These are phyloP conservation scores for Pristis pectinata DNA, from an alignment of 2,797 vertebrate species.

Conservation along the genomic window DNA sequence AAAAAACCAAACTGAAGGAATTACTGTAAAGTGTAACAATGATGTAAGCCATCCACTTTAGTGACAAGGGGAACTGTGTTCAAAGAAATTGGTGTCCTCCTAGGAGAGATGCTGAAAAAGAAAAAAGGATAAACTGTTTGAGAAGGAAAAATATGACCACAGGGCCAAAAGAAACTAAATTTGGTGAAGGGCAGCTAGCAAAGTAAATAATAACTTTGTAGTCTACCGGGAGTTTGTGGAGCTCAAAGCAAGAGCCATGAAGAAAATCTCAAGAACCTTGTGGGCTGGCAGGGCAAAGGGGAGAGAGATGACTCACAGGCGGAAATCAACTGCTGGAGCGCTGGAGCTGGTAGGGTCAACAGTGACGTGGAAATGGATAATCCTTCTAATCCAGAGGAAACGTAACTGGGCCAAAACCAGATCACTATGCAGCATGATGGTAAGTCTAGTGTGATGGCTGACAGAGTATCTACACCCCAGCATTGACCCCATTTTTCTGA, in stretches of 20 bases:
- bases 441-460: neutral
- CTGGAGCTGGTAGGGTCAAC: slow-evolving; percentile 3
- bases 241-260: neutral
- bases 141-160: neutral
- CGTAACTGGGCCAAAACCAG: neutral
- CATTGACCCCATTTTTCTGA: neutral
- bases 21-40: neutral
- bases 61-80: neutral
- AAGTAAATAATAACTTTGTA: neutral
- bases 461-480: neutral
- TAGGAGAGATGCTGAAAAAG: neutral
- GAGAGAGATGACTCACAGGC: neutral
- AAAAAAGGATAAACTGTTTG: neutral
- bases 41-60: neutral
- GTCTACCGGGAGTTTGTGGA: neutral
- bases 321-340: neutral
- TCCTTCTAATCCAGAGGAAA: neutral
- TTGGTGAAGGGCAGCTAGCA: neutral
- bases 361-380: neutral
- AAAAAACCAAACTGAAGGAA: neutral
- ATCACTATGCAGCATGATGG: neutral
- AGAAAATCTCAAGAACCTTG: neutral
- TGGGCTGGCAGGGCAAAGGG: neutral
- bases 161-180: neutral
- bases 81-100: neutral